A percentile compares a stretch with the other conserved stretches of the same genome.
Evolutionary conservation across 2,888 invertebrate species (phyloP).

Genomic region (Drosophila siamana): DNA sequence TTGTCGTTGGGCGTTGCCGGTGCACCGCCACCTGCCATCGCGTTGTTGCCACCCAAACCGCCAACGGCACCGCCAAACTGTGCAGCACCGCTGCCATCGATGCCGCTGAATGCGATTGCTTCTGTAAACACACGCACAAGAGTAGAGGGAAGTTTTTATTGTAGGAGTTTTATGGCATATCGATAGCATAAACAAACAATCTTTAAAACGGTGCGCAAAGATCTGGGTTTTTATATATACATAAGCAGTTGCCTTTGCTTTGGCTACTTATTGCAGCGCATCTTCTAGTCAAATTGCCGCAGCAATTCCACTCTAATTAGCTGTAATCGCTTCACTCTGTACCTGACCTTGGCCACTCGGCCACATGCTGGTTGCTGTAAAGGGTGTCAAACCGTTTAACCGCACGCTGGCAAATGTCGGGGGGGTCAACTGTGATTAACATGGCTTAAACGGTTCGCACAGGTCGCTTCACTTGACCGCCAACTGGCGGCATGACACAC

Average conservation of each 20-base stretch:
- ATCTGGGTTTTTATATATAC: no score
- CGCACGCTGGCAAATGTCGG: constrained; percentile 33
- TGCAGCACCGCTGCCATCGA: constrained; percentile 55
- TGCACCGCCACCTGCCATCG: constrained; percentile 63
- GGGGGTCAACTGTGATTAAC: constrained; percentile 47
- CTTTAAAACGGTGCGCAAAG: background rate
- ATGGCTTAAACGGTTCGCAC: constrained; percentile 16
- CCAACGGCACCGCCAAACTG: constrained; percentile 55
- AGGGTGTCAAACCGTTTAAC: constrained; percentile 39
- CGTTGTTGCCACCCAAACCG: constrained; percentile 70
- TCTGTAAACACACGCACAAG: constrained; percentile 13
- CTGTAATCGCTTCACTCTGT: constrained; percentile 24
- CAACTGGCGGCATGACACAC: constrained; percentile 18
- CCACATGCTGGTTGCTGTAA: constrained; percentile 11
- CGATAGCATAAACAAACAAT: constrained; percentile 2
- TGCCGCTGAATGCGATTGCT: constrained; percentile 42
- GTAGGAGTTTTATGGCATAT: background rate
- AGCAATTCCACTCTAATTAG: constrained; percentile 4
- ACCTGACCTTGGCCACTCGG: constrained; percentile 29
- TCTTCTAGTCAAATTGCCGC: no score
- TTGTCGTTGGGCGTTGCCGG: constrained; percentile 84
- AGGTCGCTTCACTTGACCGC: constrained; percentile 31
- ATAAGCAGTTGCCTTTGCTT: no score
- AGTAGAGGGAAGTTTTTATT: background rate
- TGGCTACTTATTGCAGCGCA: background rate